Percentiles rank a stretch among this genome's conserved stretches.
phyloP scores from a whole-genome alignment of 64 coral and sea anemone genomes.

The Montipora capricornis region DNA sequence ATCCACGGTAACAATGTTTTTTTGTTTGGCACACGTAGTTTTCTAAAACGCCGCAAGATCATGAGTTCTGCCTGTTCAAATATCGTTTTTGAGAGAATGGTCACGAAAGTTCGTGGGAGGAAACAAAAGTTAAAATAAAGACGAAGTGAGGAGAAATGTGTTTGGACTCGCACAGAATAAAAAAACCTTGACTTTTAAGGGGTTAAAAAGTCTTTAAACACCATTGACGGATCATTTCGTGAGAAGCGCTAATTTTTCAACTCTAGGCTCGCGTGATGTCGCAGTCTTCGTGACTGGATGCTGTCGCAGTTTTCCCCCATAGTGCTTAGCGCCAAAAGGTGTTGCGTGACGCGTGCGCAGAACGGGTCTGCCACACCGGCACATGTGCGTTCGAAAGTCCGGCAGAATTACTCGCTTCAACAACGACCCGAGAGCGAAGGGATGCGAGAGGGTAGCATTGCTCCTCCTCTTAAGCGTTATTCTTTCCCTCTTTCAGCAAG shows the following conservation, averaged over 20 bases:
- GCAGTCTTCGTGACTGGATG: conserved; percentile 55
- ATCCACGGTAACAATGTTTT: neutral
- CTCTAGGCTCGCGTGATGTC: conserved; percentile 47
- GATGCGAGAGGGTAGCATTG: conserved; percentile 37
- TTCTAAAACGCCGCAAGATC: conserved; percentile 26
- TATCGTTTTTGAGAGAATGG: neutral
- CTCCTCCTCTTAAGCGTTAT: conserved; percentile 18
- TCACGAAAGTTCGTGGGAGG: neutral
- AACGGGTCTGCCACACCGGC: conserved; percentile 74
- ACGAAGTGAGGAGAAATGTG: neutral
- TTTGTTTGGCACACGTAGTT: neutral
- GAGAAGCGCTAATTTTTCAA: neutral
- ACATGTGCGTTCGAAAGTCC: conserved; percentile 99
- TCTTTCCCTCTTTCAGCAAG: conserved; percentile 47
- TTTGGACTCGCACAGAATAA: neutral
- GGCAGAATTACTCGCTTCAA: conserved; percentile 39
- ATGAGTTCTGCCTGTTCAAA: neutral
- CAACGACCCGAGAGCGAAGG: conserved; percentile 20
- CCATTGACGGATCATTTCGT: neutral
- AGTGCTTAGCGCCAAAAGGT: conserved; percentile 61
- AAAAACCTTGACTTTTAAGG: neutral
- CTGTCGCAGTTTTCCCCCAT: conserved; percentile 37
- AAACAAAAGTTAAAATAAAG: neutral
- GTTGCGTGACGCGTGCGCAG: conserved; percentile 99
- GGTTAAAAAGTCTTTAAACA: neutral